Evolutionary conservation across 2,113 vertebrate species (phyloP), one percentile per base, ranked within the genome.

Genomic region (Toxostoma redivivum): DNA sequence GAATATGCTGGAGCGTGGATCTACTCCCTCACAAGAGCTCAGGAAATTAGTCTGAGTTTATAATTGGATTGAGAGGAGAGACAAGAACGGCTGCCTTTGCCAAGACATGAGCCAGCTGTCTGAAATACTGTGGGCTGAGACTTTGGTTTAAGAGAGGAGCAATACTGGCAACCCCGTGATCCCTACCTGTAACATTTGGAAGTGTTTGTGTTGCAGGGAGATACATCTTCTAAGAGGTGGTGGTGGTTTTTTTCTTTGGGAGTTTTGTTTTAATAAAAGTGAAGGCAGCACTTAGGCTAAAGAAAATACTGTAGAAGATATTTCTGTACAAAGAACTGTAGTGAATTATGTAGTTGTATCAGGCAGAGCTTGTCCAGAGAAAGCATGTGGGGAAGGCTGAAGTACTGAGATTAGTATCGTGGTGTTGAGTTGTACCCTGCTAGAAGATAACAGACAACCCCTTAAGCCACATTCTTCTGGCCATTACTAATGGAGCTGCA

Each of bases 11-110:
- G 15, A 82, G 62, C 0, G 0, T 57, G 38, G 73, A 76, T 91
- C 40, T 90, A 51, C 58, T 85, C 66, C 57, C 58, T 94, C 73
- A 45, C 66, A 87, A 53, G 53, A 69, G 48, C 81, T 90, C 81
- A 76, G 90, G 85, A 94, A 91, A 95, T 94, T 76, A 88, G 70
- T 87, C 57, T 90, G 70, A 94, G 61, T 88, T 94, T 92, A 71
- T 96, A 90, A 93, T 88, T 93, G 96, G 81, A 82, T 82, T 85
- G 79, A 47, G 54, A 79, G 72, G 37, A 81, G 25, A 77, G 53
- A 89, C 4, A 4, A 83, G 38, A 92, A 40, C 11, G 79, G 65
- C 60, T 76, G 78, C 60, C 50, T 86, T 57, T 0, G 4, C 60
- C 44, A 72, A 88, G 66, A 37, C 3, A 0, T 42, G 37, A 1